These are phyloP conservation scores for Mercenaria mercenaria DNA, from an alignment of 1,140 invertebrate genomes.

Conservation along the genomic window DNA sequence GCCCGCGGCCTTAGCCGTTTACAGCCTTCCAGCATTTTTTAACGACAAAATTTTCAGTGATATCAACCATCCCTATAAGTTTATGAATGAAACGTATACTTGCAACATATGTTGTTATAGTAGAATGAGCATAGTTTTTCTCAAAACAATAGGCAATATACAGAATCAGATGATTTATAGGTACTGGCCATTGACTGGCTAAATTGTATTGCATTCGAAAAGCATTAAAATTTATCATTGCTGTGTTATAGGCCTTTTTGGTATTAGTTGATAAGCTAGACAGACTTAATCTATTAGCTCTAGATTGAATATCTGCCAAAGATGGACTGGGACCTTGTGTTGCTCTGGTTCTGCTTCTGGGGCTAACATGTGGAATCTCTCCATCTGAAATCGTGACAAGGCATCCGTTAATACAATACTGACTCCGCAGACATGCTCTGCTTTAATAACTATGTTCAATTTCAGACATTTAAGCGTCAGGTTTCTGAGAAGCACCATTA, in stretches of 20 bases:
- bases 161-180: not conserved
- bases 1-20: not conserved
- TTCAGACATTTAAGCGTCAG: constrained; percentile 2
- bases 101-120: not conserved
- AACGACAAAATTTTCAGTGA: not conserved
- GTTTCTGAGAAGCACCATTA: not conserved
- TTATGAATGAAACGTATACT: constrained; percentile 8
- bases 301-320: too few species aligned
- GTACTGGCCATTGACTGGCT: not conserved
- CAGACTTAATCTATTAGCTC: not conserved
- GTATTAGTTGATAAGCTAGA: not conserved
- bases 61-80: not conserved
- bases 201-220: not conserved
- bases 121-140: not conserved
- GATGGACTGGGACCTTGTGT: not conserved
- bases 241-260: not conserved
- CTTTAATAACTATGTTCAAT: not conserved
- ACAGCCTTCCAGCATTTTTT: constrained; percentile 31
- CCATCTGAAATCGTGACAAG: constrained; percentile 52
- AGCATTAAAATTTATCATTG: not conserved
- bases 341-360: not conserved
- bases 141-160: constrained; percentile 23
- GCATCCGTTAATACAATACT: too few species aligned
- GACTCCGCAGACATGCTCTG: not conserved
- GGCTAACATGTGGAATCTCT: constrained; percentile 18